phyloP scores from a whole-genome alignment of 2,113 vertebrate species.

The Ondatra zibethicus region DNA sequence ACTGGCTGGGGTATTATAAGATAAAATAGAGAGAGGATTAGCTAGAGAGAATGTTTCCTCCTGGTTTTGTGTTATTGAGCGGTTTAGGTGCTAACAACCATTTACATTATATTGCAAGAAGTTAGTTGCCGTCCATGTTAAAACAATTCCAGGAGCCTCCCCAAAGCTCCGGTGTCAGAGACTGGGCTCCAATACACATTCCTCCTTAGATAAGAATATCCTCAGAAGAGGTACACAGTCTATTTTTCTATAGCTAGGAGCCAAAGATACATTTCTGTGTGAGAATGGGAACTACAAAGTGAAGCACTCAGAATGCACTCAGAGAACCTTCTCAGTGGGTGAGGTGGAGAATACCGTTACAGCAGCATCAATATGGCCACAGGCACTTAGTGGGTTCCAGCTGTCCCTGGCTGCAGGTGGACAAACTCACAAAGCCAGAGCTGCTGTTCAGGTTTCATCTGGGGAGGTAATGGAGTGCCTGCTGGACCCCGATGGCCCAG shows the following conservation, averaged over 20 bases:
- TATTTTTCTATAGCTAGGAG: background rate
- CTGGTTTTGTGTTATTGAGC: background rate
- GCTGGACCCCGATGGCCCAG: background rate
- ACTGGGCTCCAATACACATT: background rate
- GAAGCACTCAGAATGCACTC: background rate
- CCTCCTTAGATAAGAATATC: background rate
- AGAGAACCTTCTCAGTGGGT: background rate
- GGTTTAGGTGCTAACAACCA: background rate
- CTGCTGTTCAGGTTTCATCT: background rate
- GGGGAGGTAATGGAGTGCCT: background rate
- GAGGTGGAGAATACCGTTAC: background rate
- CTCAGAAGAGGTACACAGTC: no score
- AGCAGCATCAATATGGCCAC: background rate
- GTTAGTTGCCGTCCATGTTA: background rate
- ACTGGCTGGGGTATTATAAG: background rate
- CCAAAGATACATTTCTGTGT: background rate
- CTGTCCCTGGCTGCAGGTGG: no score
- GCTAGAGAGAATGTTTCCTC: background rate
- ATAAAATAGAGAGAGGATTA: background rate
- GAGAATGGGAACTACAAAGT: background rate
- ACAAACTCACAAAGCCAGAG: background rate
- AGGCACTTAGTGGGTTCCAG: background rate
- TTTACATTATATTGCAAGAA: background rate
- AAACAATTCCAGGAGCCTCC: background rate
- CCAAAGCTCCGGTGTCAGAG: accelerated